Conservation (phyloP, 1,140 invertebrate species). For the Tetragonula clypearis region DNA sequence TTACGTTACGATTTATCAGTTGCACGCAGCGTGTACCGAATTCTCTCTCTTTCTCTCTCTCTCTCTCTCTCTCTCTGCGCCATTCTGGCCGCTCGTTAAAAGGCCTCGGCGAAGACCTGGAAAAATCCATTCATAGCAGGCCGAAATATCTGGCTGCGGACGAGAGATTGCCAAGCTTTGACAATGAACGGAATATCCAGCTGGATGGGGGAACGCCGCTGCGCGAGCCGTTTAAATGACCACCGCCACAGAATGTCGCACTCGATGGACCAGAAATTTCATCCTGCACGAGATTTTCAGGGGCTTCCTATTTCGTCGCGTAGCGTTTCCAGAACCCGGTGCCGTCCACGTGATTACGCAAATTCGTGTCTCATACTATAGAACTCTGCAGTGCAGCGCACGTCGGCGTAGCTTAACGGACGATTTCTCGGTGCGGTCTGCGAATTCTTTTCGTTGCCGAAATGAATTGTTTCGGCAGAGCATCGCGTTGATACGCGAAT, state of each 20-base stretch:
- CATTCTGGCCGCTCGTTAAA: slow-evolving; percentile 3
- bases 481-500: too few relatives aligned
- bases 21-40: slow-evolving; percentile 1
- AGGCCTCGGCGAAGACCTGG: slow-evolving; percentile 33
- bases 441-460: neutral
- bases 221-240: slow-evolving; percentile 39
- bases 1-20: slow-evolving; percentile 34
- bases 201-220: neutral
- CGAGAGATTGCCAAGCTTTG: slow-evolving; percentile 51
- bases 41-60: neutral
- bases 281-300: slow-evolving; percentile 33
- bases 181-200: slow-evolving; percentile 36
- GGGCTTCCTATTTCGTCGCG: slow-evolving; percentile 17
- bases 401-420: neutral
- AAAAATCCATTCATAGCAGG: slow-evolving; percentile 53
- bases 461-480: neutral
- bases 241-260: slow-evolving; percentile 22
- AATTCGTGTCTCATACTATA: slow-evolving; percentile 5
- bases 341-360: neutral
- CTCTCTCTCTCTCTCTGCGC: too few relatives aligned
- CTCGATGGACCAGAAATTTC: slow-evolving; percentile 43
- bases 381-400: neutral
- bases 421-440: neutral
- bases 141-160: slow-evolving; percentile 33
- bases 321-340: neutral